Conservation (phyloP, 1,140 invertebrate species). For the Colletes latitarsis region DNA sequence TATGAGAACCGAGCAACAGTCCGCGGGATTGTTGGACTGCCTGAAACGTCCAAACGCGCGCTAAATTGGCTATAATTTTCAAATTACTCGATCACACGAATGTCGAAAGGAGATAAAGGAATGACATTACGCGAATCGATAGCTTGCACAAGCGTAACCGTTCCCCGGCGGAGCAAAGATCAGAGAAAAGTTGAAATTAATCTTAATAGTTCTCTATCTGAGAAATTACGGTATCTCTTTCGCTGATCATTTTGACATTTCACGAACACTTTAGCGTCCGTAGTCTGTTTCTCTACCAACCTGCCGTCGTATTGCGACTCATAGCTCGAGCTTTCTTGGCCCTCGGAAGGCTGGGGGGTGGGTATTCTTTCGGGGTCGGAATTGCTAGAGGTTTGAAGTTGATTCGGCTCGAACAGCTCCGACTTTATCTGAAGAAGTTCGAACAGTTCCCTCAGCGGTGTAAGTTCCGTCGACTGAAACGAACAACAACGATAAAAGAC, state of each 20-base stretch:
- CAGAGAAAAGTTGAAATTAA: slow-evolving; percentile 16
- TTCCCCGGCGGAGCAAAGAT: neutral
- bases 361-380: slow-evolving; percentile 78
- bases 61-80: neutral
- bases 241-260: slow-evolving; percentile 38
- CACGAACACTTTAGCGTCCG: slow-evolving; percentile 1
- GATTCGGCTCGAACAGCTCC: slow-evolving; percentile 82
- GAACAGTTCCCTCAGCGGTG: slow-evolving; percentile 90
- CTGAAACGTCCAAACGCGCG: slow-evolving; percentile 53
- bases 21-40: slow-evolving; percentile 79
- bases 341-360: slow-evolving; percentile 79
- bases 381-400: slow-evolving; percentile 74
- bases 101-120: neutral
- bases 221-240: slow-evolving; percentile 15
- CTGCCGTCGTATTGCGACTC: slow-evolving; percentile 85
- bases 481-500: no score
- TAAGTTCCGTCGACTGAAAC: slow-evolving; percentile 88
- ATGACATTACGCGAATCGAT: slow-evolving; percentile 30
- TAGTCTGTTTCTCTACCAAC: slow-evolving; percentile 69
- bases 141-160: slow-evolving; percentile 11
- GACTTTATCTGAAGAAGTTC: slow-evolving; percentile 92
- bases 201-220: slow-evolving; percentile 13
- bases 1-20: slow-evolving; percentile 79
- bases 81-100: neutral
- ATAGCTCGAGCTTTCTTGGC: slow-evolving; percentile 84